Percentiles rank a stretch among this genome's conserved stretches.
Conservation (phyloP, 2,113 vertebrate species). For the Archocentrus centrarchus region DNA sequence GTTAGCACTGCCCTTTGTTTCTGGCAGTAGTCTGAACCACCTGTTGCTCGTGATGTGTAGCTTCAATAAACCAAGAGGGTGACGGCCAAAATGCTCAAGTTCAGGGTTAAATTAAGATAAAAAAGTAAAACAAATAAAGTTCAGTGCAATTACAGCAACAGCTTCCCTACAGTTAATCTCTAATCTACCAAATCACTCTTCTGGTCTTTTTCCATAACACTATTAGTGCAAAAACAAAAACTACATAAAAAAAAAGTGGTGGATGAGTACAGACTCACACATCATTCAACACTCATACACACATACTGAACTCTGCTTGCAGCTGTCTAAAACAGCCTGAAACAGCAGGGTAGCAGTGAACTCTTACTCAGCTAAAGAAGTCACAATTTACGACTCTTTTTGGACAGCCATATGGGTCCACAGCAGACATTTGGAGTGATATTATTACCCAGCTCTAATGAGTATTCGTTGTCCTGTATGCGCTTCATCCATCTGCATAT, state of each 20-base stretch:
- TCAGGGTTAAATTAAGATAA: background rate
- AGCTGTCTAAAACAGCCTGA: constrained; percentile 5
- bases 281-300: background rate
- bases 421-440: constrained; percentile 31
- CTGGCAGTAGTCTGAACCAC: background rate
- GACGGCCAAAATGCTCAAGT: background rate
- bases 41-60: background rate
- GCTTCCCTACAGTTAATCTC: background rate
- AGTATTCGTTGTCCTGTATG: constrained; percentile 46
- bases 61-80: background rate
- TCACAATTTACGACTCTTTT: constrained; percentile 47
- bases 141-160: background rate
- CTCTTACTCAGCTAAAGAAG: constrained; percentile 49
- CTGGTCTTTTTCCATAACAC: background rate
- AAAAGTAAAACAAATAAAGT: background rate
- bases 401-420: constrained; percentile 36
- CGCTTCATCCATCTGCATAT: constrained; percentile 64
- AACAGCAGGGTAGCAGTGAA: constrained; percentile 44
- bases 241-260: background rate
- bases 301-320: constrained; percentile 3
- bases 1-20: too few relatives aligned
- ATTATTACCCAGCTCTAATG: constrained; percentile 37
- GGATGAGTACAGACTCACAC: constrained; percentile 50
- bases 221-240: background rate
- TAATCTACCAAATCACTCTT: background rate